Evolutionary conservation across 2,797 vertebrate genomes (phyloP).

Genomic region (Eulemur coronatus): DNA sequence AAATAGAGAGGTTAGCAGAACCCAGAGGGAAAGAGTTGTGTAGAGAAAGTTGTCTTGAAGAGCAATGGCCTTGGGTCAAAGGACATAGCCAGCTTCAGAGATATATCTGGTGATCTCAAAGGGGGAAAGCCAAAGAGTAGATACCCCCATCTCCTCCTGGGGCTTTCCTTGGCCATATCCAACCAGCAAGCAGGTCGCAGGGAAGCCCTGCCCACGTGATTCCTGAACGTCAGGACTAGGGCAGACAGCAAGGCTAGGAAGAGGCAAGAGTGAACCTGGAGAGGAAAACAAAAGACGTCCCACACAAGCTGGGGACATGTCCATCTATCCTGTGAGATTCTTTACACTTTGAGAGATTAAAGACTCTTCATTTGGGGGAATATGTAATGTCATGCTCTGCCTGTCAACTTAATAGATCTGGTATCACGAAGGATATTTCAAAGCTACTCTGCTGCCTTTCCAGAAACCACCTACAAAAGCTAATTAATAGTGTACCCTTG

Average conservation of each 20-base stretch:
- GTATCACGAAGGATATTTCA: conserved; percentile 73
- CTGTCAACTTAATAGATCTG: conserved; percentile 81
- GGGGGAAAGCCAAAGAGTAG: neutral
- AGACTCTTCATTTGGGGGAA: conserved; percentile 73
- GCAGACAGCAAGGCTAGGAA: neutral
- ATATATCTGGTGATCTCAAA: neutral
- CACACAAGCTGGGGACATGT: neutral
- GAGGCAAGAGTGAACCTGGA: neutral
- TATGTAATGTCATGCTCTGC: conserved; percentile 77
- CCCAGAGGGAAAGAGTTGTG: neutral
- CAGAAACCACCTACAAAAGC: conserved; percentile 81
- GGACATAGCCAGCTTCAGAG: neutral
- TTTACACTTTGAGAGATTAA: conserved; percentile 71
- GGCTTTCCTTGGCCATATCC: neutral
- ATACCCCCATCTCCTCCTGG: neutral
- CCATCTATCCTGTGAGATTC: conserved; percentile 54
- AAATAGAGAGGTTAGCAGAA: neutral
- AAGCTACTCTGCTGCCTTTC: conserved; percentile 76
- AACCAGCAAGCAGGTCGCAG: neutral
- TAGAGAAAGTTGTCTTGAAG: neutral
- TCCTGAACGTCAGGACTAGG: neutral
- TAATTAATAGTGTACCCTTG: conserved; percentile 84
- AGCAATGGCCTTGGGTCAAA: neutral
- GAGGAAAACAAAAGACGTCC: fast-evolving
- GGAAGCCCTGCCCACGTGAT: neutral